Base-by-base conservation (phyloP, 1,140 invertebrate genomes). In the Procambarus clarkii region DNA sequence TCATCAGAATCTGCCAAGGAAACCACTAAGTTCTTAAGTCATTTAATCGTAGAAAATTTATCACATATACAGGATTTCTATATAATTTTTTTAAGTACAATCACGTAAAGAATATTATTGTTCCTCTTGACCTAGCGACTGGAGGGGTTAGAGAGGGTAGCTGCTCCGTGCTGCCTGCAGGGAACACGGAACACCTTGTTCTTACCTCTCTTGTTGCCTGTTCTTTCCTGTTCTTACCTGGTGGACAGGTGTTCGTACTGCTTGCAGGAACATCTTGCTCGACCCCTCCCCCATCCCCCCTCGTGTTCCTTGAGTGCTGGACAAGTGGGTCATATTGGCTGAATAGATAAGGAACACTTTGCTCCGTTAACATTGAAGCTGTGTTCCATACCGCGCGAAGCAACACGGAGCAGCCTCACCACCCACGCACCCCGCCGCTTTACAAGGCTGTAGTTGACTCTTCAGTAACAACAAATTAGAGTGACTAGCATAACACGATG, bases 31-130 rank as follows among this genome's bases (percentile, higher is more conserved):
- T 86, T 86, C 76, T 58, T 85, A 78, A 85, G 81, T 84, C 88
- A 45, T 91, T 91, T 91, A 91, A 85, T 91, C 88, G 88, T 91
- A 91, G 77, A 91, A 91, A 91, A 91, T 91, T 84, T 91, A 91
- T 91, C 88, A 91, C 88, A 91, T 91, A 85, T 85, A 91, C 88
- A 91, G 85, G 83, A 50, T 79, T 85, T 78, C 54, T 79, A 91
- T 54, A 79, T 84, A 85, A 78, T 85, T 79, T 82, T 50, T 58
- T 91, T 91, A 91, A 91, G 88, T 91, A 91, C 88, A 91, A 82
- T 82, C 87, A 89, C 87, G 79, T 82, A 48, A 88, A 69, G n/a
- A 46, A 60, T 60, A 76, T 24, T 58, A 71, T 81, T 81, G 11
- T 64, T 64, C 60, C 60, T 64, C 13, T 64, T 64, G 9, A 64